Evolutionary conservation across 2,888 invertebrate genomes (phyloP).

Genomic region (Lithophane ornitopus): DNA sequence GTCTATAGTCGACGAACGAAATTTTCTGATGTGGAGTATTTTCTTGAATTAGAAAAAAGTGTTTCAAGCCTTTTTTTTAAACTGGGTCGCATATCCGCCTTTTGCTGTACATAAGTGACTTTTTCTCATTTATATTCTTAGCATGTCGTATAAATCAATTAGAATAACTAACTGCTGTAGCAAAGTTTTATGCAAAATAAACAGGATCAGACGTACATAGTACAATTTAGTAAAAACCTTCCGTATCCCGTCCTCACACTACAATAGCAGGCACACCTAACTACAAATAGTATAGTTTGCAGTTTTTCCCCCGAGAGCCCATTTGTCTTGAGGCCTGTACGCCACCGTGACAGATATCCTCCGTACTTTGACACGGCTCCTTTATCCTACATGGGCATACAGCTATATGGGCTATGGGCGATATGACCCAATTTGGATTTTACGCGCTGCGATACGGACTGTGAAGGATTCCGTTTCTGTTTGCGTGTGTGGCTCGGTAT

Average conservation of each 20-base stretch:
- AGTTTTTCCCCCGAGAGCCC: constrained; percentile 54
- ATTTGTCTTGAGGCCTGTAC: constrained; percentile 56
- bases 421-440: constrained; percentile 57
- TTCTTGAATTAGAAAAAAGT: not conserved
- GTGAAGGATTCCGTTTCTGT: constrained; percentile 28
- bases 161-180: not conserved
- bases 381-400: constrained; percentile 43
- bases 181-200: not conserved
- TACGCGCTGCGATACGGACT: constrained; percentile 41
- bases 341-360: constrained; percentile 51
- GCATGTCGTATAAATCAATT: not conserved
- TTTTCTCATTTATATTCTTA: not conserved
- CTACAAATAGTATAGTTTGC: constrained; percentile 48
- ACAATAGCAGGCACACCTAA: constrained; percentile 1
- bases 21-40: not conserved
- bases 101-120: too few relatives aligned
- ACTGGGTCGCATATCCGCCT: not conserved
- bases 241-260: not conserved
- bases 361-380: constrained; percentile 42
- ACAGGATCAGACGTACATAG: not conserved
- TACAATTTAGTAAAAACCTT: constrained; percentile 7
- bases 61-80: not conserved
- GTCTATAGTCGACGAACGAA: not conserved
- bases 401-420: constrained; percentile 26
- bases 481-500: constrained; percentile 4